Percentiles rank a stretch among this genome's conserved stretches.
These are phyloP conservation scores for Andrena camellia DNA, from an alignment of 2,888 invertebrate genomes.

Conservation along the genomic window DNA sequence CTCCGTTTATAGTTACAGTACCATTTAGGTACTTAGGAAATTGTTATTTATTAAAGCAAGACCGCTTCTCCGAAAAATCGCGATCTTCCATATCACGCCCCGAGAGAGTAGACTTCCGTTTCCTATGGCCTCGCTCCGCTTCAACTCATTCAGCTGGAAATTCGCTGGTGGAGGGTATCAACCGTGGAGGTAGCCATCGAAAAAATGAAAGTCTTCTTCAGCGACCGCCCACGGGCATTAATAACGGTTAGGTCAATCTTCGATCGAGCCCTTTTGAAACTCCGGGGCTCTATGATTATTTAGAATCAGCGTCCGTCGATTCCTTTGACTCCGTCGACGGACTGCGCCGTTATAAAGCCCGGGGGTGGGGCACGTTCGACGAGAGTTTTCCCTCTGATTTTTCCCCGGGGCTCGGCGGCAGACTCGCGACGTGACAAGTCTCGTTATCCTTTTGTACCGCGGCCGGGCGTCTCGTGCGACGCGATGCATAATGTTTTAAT, in stretches of 20 bases:
- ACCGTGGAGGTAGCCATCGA: neutral
- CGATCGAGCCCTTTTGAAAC: neutral
- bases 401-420: neutral
- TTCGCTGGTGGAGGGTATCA: neutral
- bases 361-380: constrained; percentile 18
- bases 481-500: constrained; percentile 71
- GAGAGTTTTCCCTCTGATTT: constrained; percentile 16
- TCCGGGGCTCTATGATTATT: constrained; percentile 22
- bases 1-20: constrained; percentile 26
- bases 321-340: constrained; percentile 7
- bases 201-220: neutral
- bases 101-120: neutral
- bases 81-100: constrained; percentile 11
- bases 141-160: neutral
- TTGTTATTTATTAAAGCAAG: constrained; percentile 47
- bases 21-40: constrained; percentile 20
- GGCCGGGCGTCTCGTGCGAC: constrained; percentile 52
- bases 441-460: constrained; percentile 59
- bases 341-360: constrained; percentile 25
- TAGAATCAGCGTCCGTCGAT: constrained; percentile 10
- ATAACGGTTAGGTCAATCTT: constrained; percentile 8
- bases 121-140: neutral
- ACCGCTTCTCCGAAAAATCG: neutral
- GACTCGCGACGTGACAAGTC: constrained; percentile 33
- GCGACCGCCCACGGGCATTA: neutral